Percentiles rank a stretch among this genome's conserved stretches.
phyloP scores from a whole-genome alignment of 2,888 invertebrate species.

The Imbricaverruca yamaguchii region DNA sequence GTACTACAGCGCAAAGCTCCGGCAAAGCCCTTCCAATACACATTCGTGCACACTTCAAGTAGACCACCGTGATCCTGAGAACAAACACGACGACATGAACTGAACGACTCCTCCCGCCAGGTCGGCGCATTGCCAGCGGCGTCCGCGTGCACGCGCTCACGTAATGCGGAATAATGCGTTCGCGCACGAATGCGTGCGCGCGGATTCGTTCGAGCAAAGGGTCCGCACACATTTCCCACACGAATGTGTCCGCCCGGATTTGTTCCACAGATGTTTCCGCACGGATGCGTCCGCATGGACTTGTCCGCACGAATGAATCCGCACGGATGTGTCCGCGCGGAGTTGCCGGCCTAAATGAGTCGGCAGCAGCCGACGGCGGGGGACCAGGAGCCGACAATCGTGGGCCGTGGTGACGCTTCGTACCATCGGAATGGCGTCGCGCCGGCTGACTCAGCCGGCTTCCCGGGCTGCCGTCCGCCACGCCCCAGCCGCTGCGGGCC shows the following conservation, averaged over 20 bases:
- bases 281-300: too few relatives aligned
- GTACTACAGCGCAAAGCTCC: not conserved
- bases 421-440: too few relatives aligned
- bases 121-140: not conserved
- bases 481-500: not conserved
- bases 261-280: not conserved
- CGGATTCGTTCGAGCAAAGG: not conserved
- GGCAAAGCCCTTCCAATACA: not conserved
- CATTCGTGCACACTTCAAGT: not conserved
- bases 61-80: not conserved
- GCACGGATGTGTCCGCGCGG: too few relatives aligned
- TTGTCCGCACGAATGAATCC: too few relatives aligned
- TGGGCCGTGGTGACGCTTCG: too few relatives aligned
- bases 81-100: not conserved
- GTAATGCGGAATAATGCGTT: constrained; percentile 16
- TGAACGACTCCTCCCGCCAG: not conserved
- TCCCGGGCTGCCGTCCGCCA: not conserved
- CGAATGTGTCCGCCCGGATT: not conserved
- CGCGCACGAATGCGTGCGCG: constrained; percentile 21
- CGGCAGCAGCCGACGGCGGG: too few relatives aligned
- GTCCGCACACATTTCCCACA: not conserved
- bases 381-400: too few relatives aligned
- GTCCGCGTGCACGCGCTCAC: too few relatives aligned
- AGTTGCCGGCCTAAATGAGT: too few relatives aligned
- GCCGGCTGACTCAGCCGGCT: not conserved